Evolutionary conservation across 2,888 invertebrate genomes (phyloP), one percentile per base, ranked within the genome.

Genomic region (Ochropacha duplaris): DNA sequence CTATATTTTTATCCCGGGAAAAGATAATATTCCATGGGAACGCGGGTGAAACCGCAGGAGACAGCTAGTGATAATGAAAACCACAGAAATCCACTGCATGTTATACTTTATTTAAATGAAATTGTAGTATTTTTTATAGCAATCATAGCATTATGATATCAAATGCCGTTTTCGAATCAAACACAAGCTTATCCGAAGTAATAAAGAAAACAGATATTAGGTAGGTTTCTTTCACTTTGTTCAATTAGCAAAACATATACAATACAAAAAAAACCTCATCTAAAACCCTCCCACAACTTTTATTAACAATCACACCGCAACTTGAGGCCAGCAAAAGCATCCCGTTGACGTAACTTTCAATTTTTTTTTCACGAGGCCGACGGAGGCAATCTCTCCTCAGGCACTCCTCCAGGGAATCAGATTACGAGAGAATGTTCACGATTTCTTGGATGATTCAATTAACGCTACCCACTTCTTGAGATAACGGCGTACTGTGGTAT

Each of bases 351-450:
- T 26, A 52, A 68, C 64, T 68, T 68, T 66, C 69, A 65, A 72
- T n/a, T 72, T 74, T 71, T 74, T 71, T 71, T 75, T 74, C 68
- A 69, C 65, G 66, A 65, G 62, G 39, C 59, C 50, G 24, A 65
- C 57, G 55, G 55, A 71, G 59, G 65, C 74, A 72, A 71, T 76
- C 66, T 74, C 59, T 56, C 60, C 49, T n/a, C n/a, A n/a, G n/a
- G n/a, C n/a, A 55, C 50, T 56, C 62, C 66, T 70, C 65, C 68
- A 63, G 59, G 57, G 59, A 68, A 68, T 50, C 56, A 68, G 64
- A 57, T 59, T 63, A 62, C 61, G 59, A 61, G 52, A 58, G 65
- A 58, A 60, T 58, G 57, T 62, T 63, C 63, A 55, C 58, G 67
- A 63, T 65, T 64, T 64, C 59, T 64, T 61, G 26, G 60, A 57